Evolutionary conservation across 2,113 vertebrate genomes (phyloP).

Genomic region (Aspiorhynchus laticeps): DNA sequence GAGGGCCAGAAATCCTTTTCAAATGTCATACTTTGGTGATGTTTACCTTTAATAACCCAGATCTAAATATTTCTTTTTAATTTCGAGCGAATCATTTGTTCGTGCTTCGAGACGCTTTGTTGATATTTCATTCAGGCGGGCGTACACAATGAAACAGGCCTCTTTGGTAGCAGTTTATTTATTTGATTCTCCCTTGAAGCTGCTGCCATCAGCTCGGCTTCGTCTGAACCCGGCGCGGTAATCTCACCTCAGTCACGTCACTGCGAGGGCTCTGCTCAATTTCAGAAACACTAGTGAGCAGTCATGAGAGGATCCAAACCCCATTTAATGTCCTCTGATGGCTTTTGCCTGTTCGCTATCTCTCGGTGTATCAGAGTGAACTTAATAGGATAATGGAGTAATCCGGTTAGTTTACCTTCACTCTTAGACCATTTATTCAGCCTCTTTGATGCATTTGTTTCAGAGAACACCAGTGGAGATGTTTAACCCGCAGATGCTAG

Average conservation of each 20-base stretch:
- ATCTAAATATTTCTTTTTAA: constrained; percentile 67
- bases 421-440: constrained; percentile 68
- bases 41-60: constrained; percentile 56
- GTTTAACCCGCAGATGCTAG: constrained; percentile 47
- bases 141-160: constrained; percentile 61
- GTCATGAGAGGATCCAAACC: constrained; percentile 50
- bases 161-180: constrained; percentile 68
- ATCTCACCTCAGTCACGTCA: constrained; percentile 48
- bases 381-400: constrained; percentile 73
- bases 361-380: constrained; percentile 66
- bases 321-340: constrained; percentile 72
- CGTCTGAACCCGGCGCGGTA: constrained; percentile 52
- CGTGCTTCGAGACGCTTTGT: constrained; percentile 56
- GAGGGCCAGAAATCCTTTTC: constrained; percentile 52
- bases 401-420: constrained; percentile 68
- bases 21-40: constrained; percentile 63
- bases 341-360: constrained; percentile 68
- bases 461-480: constrained; percentile 57
- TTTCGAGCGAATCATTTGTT: constrained; percentile 60
- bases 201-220: constrained; percentile 49
- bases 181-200: constrained; percentile 58
- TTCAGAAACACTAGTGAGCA: constrained; percentile 56
- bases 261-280: constrained; percentile 42
- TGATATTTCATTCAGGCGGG: constrained; percentile 62
- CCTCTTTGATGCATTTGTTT: constrained; percentile 65